A percentile compares a stretch with the other conserved stretches of the same genome.
These are phyloP conservation scores for Clitarchus hookeri DNA, from an alignment of 2,888 invertebrate species.

Conservation along the genomic window DNA sequence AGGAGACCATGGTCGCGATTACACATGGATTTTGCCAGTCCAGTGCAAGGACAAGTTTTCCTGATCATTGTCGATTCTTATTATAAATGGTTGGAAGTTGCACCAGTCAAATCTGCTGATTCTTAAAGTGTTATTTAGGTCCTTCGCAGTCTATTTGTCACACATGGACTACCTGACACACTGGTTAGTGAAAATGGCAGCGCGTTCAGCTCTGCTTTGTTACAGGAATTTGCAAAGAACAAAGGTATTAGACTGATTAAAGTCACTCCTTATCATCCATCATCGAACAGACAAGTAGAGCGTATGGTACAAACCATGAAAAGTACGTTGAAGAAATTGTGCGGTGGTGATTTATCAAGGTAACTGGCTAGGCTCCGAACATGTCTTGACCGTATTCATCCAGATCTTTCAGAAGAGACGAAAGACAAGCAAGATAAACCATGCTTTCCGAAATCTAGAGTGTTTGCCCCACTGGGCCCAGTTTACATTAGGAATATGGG, in stretches of 20 bases:
- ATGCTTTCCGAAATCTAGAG: neutral
- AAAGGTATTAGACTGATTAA: neutral
- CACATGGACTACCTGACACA: neutral
- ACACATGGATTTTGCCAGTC: neutral
- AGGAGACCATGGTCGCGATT: neutral
- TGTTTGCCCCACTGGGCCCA: neutral
- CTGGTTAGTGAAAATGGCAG: neutral
- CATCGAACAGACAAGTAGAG: neutral
- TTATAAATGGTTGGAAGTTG: neutral
- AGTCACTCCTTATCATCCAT: neutral
- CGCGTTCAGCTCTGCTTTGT: neutral
- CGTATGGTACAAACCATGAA: neutral
- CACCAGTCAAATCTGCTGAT: neutral
- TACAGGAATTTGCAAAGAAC: neutral
- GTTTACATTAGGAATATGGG: neutral
- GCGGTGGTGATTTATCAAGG: neutral
- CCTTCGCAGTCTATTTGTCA: neutral
- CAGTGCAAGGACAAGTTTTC: neutral
- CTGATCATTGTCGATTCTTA: neutral
- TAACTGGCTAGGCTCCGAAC: neutral
- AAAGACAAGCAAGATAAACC: neutral
- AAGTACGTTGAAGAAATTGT: neutral
- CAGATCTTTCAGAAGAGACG: neutral
- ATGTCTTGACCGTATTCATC: neutral
- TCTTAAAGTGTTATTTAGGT: neutral